A percentile compares a stretch with the other conserved stretches of the same genome.
phyloP scores from a whole-genome alignment of 1,140 invertebrate genomes.

The Telenomus remus region DNA sequence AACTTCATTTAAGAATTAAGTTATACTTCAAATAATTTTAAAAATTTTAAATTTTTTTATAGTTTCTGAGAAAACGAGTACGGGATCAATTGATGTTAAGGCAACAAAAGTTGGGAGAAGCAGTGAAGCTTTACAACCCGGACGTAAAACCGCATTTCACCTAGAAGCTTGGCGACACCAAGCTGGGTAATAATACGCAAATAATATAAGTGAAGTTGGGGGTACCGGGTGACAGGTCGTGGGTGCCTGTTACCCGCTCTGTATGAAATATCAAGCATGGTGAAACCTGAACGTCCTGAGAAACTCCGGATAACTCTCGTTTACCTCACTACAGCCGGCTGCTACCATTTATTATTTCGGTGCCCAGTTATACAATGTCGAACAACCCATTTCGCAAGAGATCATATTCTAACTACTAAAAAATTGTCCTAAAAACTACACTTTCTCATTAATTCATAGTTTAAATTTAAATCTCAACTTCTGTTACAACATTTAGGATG shows the following conservation, averaged over 20 bases:
- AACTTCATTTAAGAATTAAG: too few species aligned
- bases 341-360: slow-evolving; percentile 39
- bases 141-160: slow-evolving; percentile 73
- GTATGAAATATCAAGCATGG: slow-evolving; percentile 76
- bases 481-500: too few species aligned
- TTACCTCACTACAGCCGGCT: slow-evolving; percentile 28
- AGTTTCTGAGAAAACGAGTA: too few species aligned
- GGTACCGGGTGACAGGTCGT: slow-evolving; percentile 61
- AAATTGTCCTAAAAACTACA: too few species aligned
- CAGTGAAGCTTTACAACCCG: slow-evolving; percentile 60
- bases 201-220: slow-evolving; percentile 69
- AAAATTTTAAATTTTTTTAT: too few species aligned
- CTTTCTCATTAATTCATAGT: too few species aligned
- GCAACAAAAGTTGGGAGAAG: slow-evolving; percentile 25
- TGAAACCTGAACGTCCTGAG: slow-evolving; percentile 75
- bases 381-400: too few species aligned
- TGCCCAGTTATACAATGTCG: slow-evolving; percentile 31
- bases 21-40: too few species aligned
- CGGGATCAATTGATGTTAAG: slow-evolving; percentile 35
- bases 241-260: slow-evolving; percentile 67
- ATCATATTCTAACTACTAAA: background rate
- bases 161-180: slow-evolving; percentile 61
- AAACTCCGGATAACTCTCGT: slow-evolving; percentile 66
- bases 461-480: too few species aligned
- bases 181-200: slow-evolving; percentile 64